phyloP scores from a whole-genome alignment of 1,140 invertebrate genomes.

The Papilio polytes region DNA sequence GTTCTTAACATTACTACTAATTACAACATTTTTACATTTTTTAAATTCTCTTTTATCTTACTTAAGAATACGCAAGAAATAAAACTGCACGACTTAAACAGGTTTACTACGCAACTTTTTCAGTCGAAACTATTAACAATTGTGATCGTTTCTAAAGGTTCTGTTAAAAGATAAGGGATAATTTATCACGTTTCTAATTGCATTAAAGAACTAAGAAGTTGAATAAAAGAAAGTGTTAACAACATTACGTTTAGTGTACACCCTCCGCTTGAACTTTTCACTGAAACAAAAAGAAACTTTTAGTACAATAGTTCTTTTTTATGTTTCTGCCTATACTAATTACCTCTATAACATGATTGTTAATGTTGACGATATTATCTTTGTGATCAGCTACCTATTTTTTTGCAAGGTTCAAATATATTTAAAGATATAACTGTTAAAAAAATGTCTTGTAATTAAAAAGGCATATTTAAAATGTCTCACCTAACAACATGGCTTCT shows the following conservation, averaged over 20 bases:
- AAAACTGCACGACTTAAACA: constrained; percentile 31
- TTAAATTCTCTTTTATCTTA: constrained; percentile 26
- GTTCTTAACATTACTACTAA: constrained; percentile 17
- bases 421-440: neutral
- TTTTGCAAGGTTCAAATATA: too few relatives aligned
- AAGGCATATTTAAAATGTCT: constrained; percentile 29
- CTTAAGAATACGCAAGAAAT: constrained; percentile 1
- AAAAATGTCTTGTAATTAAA: neutral
- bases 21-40: constrained; percentile 27
- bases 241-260: constrained; percentile 70
- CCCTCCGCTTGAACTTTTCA: constrained; percentile 67
- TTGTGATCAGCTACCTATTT: too few relatives aligned
- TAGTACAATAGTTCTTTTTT: constrained; percentile 62
- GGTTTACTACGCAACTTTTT: constrained; percentile 24
- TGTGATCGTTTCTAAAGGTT: constrained; percentile 45
- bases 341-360: too few relatives aligned
- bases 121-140: constrained; percentile 40
- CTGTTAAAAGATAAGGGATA: constrained; percentile 60
- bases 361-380: too few relatives aligned
- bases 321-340: constrained; percentile 21
- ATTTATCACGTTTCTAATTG: constrained; percentile 79
- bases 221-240: constrained; percentile 73
- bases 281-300: constrained; percentile 76
- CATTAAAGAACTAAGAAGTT: constrained; percentile 65
- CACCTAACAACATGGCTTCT: constrained; percentile 79